Evolutionary conservation across 2,797 vertebrate genomes (phyloP).

Genomic region (Melanogrammus aeglefinus): DNA sequence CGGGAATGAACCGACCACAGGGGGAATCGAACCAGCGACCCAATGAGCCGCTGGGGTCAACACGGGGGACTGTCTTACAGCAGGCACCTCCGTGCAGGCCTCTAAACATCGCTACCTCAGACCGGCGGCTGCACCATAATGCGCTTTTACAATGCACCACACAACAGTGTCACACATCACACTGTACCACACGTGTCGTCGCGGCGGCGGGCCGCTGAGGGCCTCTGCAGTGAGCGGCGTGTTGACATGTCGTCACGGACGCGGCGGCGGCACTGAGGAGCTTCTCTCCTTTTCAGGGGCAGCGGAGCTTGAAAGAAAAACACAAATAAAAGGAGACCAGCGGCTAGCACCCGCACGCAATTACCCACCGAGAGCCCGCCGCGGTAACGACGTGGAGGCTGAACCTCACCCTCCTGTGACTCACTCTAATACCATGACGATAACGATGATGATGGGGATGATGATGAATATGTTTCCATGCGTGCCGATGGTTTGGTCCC

Average conservation of each 20-base stretch:
- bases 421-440: background rate
- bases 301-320: conserved; percentile 65
- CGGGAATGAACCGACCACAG: background rate
- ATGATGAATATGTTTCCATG: background rate
- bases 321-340: conserved; percentile 60
- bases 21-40: background rate
- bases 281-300: conserved; percentile 57
- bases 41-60: too few relatives aligned
- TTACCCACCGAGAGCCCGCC: conserved; percentile 48
- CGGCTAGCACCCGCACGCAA: conserved; percentile 47
- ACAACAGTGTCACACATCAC: too few relatives aligned
- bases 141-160: background rate
- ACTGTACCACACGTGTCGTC: background rate
- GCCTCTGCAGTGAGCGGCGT: conserved; percentile 54
- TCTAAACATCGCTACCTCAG: background rate
- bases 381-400: conserved; percentile 40
- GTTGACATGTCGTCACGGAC: conserved; percentile 48
- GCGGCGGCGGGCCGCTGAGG: conserved; percentile 49
- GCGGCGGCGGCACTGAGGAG: conserved; percentile 29
- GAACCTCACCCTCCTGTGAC: background rate
- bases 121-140: background rate
- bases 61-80: background rate
- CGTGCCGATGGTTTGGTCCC: background rate
- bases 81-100: too few relatives aligned
- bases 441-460: background rate